Conservation (phyloP, 2,888 invertebrate species). For the Scelioninae gen. 2 region DNA sequence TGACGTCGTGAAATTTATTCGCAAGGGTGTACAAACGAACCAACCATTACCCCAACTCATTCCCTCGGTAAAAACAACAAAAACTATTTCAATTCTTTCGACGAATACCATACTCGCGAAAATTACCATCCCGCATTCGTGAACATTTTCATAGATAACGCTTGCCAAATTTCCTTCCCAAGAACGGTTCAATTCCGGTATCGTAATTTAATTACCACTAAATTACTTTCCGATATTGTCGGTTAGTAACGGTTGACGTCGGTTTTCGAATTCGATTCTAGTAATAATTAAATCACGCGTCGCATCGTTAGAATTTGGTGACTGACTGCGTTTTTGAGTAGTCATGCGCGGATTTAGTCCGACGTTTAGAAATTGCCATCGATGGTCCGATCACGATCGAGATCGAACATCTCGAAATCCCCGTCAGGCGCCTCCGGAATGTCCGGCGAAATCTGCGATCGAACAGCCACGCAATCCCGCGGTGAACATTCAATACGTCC, state of each 20-base stretch:
- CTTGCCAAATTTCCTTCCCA: neutral
- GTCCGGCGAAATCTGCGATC: slow-evolving; percentile 67
- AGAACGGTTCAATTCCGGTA: neutral
- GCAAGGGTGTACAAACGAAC: too few relatives aligned
- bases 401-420: slow-evolving; percentile 69
- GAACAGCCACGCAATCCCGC: slow-evolving; percentile 70
- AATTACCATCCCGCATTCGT: neutral
- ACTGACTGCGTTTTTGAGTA: too few relatives aligned
- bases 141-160: neutral
- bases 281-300: slow-evolving; percentile 36
- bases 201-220: slow-evolving; percentile 34
- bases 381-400: slow-evolving; percentile 67
- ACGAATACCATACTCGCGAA: neutral
- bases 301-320: too few relatives aligned
- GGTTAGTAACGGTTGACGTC: slow-evolving; percentile 7
- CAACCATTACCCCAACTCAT: too few relatives aligned
- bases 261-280: slow-evolving; percentile 1
- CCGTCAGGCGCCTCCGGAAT: slow-evolving; percentile 65
- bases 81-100: slow-evolving; percentile 13
- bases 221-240: slow-evolving; percentile 24
- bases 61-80: neutral
- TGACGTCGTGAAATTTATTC: slow-evolving; percentile 5
- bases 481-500: slow-evolving; percentile 74
- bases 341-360: too few relatives aligned
- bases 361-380: slow-evolving; percentile 70